Evolutionary conservation across 2,888 invertebrate species (phyloP), one percentile per base, ranked within the genome.

Genomic region (Andrena chrysosceles): DNA sequence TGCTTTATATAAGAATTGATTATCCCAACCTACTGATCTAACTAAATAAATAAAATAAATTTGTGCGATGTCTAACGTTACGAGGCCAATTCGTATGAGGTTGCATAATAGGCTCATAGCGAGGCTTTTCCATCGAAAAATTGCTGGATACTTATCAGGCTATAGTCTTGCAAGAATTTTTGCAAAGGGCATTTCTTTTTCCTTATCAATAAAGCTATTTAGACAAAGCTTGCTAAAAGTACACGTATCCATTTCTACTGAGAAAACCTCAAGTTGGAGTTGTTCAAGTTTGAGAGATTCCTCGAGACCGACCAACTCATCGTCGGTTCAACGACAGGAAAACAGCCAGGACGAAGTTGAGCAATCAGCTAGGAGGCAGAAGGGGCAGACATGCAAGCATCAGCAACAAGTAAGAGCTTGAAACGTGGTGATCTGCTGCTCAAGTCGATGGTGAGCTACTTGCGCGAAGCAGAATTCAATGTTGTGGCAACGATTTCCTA

Each of bases 361-460:
- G 89, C 90, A 88, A 91, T 91, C 91, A 89, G 85, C 89, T 81
- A 87, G 85, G 86, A 90, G 90, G 91, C 90, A 90, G 86, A 90
- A 89, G 89, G 88, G 87, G 89, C 89, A 91, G 92, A 93, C 93
- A 93, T 93, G 93, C 93, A 92, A 93, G 91, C 90, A 90, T 92
- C 92, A 93, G 93, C 93, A 93, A 93, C 92, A 93, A 93, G 93
- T 93, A 92, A 92, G 89, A 92, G 90, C 89, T 90, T 90, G 90
- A 81, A 87, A 89, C 90, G 90, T 88, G 73, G 71, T 77, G 84
- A 87, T 87, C 87, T 80, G 83, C 75, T 81, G 86, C 87, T 86
- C 86, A 78, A 80, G 75, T 85, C 75, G 84, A 77, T 75, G 80
- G 78, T 81, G 67, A 66, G 71, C 69, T 35, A 5, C 35, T 60